phyloP scores from a whole-genome alignment of 1,140 invertebrate genomes.

The Atopsyche davidsoni region DNA sequence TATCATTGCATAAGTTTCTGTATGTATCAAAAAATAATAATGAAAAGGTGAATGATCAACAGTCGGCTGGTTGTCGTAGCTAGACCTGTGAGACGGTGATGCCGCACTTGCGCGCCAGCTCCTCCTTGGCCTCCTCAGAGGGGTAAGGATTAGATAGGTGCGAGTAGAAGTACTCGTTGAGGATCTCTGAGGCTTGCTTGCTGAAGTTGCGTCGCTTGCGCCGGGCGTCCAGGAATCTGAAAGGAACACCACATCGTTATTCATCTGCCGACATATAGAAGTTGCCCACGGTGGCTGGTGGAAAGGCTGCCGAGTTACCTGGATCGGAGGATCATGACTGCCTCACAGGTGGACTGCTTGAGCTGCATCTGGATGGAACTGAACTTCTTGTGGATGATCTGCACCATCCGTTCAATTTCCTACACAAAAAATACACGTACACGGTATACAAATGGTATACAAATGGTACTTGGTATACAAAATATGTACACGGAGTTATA shows the following conservation, averaged over 20 bases:
- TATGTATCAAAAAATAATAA: no score
- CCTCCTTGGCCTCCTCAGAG: slow-evolving; percentile 99
- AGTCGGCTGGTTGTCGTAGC: background rate
- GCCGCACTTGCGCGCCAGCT: slow-evolving; percentile 97
- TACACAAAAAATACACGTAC: slow-evolving; percentile 43
- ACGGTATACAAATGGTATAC: background rate
- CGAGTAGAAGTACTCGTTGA: slow-evolving; percentile 99
- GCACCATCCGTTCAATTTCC: slow-evolving; percentile 99
- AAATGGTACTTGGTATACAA: background rate
- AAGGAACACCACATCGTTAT: no score
- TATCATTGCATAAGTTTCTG: no score
- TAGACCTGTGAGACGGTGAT: slow-evolving; percentile 77
- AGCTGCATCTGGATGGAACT: slow-evolving; percentile 99
- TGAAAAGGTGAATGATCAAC: no score
- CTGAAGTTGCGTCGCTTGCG: slow-evolving; percentile 98
- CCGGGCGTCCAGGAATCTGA: slow-evolving; percentile 92
- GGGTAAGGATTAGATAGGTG: slow-evolving; percentile 99
- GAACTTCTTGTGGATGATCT: slow-evolving; percentile 99
- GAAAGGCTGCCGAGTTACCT: slow-evolving; percentile 36
- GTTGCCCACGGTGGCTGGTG: no score
- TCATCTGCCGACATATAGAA: no score
- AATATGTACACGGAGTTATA: background rate
- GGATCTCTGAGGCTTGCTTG: slow-evolving; percentile 98
- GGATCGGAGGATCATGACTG: slow-evolving; percentile 98
- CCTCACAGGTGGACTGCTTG: slow-evolving; percentile 99